Evolutionary conservation across 2,113 vertebrate species (phyloP).

Genomic region (Genyomyrus donnyi): DNA sequence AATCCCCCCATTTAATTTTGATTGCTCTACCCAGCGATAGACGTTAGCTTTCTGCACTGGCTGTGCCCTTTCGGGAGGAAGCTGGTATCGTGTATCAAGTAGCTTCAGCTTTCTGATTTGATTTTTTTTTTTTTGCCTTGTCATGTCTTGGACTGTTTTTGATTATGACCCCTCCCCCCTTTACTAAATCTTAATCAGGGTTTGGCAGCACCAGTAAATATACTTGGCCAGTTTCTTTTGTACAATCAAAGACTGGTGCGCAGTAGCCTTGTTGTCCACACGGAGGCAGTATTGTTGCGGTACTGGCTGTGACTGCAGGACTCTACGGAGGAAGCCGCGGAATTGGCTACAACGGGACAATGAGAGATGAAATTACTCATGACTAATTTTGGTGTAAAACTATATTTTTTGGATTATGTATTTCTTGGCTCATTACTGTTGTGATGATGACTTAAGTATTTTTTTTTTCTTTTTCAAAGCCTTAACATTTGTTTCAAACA

Average conservation of each 20-base stretch:
- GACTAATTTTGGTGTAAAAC: conserved; percentile 46
- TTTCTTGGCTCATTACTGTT: conserved; percentile 43
- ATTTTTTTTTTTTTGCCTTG: conserved; percentile 38
- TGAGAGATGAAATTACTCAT: conserved; percentile 38
- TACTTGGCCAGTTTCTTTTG: conserved; percentile 61
- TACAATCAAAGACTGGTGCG: conserved; percentile 46
- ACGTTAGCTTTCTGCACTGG: conserved; percentile 69
- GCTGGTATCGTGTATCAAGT: conserved; percentile 62
- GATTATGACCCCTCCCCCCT: conserved; percentile 27
- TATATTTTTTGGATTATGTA: conserved; percentile 45
- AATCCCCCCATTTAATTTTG: conserved; percentile 63
- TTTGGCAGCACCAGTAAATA: conserved; percentile 46
- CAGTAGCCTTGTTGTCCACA: conserved; percentile 29
- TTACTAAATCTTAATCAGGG: conserved; percentile 26
- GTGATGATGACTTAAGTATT: conserved; percentile 17
- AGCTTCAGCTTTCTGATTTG: conserved; percentile 51
- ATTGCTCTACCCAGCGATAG: conserved; percentile 68
- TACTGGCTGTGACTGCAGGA: conserved; percentile 36
- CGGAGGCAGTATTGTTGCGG: conserved; percentile 27
- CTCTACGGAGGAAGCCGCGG: conserved; percentile 41
- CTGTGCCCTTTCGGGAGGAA: conserved; percentile 66
- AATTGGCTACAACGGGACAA: conserved; percentile 46
- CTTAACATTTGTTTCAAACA: conserved; percentile 51
- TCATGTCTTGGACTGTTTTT: conserved; percentile 42
- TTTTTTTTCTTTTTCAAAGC: conserved; percentile 42